These are phyloP conservation scores for Dysdera silvatica DNA, from an alignment of 1,140 invertebrate species.

Conservation along the genomic window DNA sequence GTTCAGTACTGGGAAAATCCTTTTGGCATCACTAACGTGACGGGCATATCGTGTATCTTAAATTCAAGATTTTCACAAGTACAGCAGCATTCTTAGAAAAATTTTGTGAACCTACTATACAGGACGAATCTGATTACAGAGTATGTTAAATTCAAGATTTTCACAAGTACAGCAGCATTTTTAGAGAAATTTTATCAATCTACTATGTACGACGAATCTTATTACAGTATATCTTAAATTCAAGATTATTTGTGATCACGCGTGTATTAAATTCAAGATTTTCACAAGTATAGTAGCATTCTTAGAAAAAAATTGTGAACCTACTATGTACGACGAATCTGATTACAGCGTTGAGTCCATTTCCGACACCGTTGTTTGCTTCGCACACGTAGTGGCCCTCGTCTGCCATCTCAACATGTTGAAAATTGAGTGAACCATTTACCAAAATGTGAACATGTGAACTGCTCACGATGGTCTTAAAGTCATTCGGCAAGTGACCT, in stretches of 20 bases:
- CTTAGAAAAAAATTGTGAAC: too few relatives aligned
- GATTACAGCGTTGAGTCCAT: constrained; percentile 46
- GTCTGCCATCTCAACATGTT: constrained; percentile 23
- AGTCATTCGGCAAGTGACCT: constrained; percentile 23
- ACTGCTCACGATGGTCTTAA: constrained; percentile 32
- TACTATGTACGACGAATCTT: constrained; percentile 42
- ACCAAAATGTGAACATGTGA: constrained; percentile 35
- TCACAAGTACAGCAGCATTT: too few relatives aligned
- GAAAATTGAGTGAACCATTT: constrained; percentile 33
- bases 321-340: constrained; percentile 42
- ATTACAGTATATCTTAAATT: constrained; percentile 45
- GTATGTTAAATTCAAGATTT: too few relatives aligned
- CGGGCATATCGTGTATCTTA: too few relatives aligned
- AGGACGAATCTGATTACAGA: constrained; percentile 43
- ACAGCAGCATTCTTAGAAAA: too few relatives aligned
- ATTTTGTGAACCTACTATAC: constrained; percentile 42
- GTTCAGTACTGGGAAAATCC: too few relatives aligned
- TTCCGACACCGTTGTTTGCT: constrained; percentile 79
- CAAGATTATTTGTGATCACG: too few relatives aligned
- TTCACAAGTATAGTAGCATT: too few relatives aligned
- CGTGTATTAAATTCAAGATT: too few relatives aligned
- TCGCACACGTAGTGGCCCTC: constrained; percentile 82
- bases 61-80: too few relatives aligned
- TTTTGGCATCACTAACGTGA: too few relatives aligned
- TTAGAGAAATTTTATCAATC: too few relatives aligned